phyloP scores from a whole-genome alignment of 2,797 vertebrate genomes.

The Gymnothorax reevesii region DNA sequence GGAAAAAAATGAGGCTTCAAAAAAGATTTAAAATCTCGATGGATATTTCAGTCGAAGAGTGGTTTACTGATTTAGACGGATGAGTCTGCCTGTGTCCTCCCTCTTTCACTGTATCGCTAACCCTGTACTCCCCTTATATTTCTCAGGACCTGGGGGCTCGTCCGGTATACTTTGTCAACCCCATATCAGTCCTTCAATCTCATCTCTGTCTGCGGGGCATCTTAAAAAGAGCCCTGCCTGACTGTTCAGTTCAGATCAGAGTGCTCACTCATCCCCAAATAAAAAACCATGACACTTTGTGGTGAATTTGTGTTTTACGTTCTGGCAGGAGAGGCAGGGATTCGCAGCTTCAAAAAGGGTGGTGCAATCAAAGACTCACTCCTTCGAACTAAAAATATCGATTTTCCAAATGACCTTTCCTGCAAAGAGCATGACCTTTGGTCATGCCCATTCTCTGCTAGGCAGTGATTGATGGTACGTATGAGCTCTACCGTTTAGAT shows the following conservation, averaged over 20 bases:
- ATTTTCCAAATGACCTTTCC: neutral
- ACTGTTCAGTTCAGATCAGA: neutral
- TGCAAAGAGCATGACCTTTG: neutral
- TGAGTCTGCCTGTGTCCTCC: conserved; percentile 7
- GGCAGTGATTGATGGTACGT: neutral
- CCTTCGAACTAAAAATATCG: neutral
- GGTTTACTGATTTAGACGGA: conserved; percentile 11
- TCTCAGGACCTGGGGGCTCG: neutral
- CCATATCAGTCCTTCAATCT: neutral
- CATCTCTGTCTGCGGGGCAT: neutral
- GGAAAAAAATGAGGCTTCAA: conserved; percentile 21
- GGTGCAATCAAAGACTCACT: neutral
- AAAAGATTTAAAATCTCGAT: conserved; percentile 24
- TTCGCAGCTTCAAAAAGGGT: neutral
- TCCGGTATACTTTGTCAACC: neutral
- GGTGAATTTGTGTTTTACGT: neutral
- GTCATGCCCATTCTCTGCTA: neutral
- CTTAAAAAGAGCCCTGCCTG: neutral
- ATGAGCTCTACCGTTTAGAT: neutral
- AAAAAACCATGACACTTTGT: neutral
- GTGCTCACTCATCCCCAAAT: neutral
- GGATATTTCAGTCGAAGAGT: neutral
- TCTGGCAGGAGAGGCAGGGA: neutral
- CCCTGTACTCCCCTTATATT: neutral
- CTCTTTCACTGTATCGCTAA: neutral